Base-by-base conservation (phyloP, 2,888 invertebrate species). In the Trichogramma dendrolimi region DNA sequence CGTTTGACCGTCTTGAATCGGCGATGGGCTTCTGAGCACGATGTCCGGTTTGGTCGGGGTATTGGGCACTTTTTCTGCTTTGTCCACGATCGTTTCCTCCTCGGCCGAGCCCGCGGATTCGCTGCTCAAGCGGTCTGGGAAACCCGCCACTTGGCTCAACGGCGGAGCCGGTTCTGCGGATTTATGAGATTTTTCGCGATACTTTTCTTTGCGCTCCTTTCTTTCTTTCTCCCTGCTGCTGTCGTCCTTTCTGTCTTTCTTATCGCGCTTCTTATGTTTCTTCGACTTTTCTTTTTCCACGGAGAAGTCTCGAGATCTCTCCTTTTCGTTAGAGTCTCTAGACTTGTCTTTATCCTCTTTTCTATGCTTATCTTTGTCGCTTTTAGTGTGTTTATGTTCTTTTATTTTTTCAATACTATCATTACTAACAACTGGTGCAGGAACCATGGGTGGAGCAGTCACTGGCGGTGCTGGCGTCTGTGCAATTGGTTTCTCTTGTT, bases 231-330 rank as follows among this genome's bases (percentile, higher is more conserved):
- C 86, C 71, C 84, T 85, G 52, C 86, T 86, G 53, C 86, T 86
- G 70, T 84, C 84, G 14, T 87, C 87, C 72, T 86, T 82, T 59
- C 83, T 83, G 72, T 86, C 88, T 71, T 87, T 88, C 67, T 76
- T 78, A 10, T 83, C 82, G 65, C 81, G 81, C 67, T 83, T 82
- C 69, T 83, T 83, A 67, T 84, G 83, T 65, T 83, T 84, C 65
- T 83, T 83, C 41, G 80, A 78, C 56, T 77, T 79, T 5, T 75
- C 82, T 27, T 80, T 79, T 0, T 79, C 79, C 27, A 27, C 27
- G 27, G 27, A 27, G 27, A 27, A 27, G 27, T 27, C 27, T 27
- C 27, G 27, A 8, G 59, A 69, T 7, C 60, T 69, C 47, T 75
- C 75, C 0, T 70, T 63, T 10, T 76, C 75, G 56, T 75, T 76